phyloP scores from a whole-genome alignment of 2,888 invertebrate species.

The Schizaphis graminum region DNA sequence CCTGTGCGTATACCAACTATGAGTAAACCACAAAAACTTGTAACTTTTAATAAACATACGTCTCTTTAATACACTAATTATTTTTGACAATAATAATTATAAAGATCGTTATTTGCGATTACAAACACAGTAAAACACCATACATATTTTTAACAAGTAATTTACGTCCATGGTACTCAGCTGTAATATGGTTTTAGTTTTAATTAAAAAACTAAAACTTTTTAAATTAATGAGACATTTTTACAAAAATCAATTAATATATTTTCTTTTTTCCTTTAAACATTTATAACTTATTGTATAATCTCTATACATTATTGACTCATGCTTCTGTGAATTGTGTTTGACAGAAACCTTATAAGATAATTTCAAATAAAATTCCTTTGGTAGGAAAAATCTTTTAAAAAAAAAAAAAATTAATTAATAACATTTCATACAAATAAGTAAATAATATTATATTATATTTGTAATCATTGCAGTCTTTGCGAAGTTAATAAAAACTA shows the following conservation, averaged over 20 bases:
- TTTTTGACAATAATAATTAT: background rate
- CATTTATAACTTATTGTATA: conserved; percentile 9
- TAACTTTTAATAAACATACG: background rate
- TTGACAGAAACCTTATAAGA: background rate
- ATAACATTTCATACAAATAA: background rate
- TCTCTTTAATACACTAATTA: background rate
- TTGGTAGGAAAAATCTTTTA: background rate
- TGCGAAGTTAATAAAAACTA: background rate
- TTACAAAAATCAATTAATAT: background rate
- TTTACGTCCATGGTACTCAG: background rate
- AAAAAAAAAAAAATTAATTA: background rate
- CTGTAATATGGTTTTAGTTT: background rate
- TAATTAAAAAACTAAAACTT: background rate
- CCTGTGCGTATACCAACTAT: background rate
- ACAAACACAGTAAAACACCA: background rate
- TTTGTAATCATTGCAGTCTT: background rate
- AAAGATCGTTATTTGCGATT: background rate
- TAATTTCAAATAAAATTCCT: background rate
- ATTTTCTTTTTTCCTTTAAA: background rate
- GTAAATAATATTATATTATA: background rate
- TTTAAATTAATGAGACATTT: background rate
- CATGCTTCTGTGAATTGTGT: background rate
- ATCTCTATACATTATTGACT: background rate
- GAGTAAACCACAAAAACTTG: background rate
- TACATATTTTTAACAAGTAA: background rate